Evolutionary conservation across 2,797 vertebrate genomes (phyloP).

Genomic region (Sebastiscus albofasciatus): DNA sequence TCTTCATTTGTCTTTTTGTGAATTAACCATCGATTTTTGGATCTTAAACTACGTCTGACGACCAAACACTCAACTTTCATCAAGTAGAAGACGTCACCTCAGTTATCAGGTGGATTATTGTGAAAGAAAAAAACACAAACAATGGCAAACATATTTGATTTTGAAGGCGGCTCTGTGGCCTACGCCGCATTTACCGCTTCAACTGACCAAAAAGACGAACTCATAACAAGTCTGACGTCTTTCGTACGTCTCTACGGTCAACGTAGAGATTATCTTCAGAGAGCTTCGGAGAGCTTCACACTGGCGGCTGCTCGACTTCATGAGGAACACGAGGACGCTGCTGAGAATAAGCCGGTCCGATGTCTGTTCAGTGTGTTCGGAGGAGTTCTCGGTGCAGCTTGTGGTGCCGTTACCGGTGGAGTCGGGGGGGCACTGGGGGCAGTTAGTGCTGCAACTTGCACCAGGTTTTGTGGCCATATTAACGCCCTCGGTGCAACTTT

Average conservation of each 20-base stretch:
- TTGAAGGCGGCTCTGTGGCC: not conserved
- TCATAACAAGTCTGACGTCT: not conserved
- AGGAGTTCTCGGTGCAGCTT: not conserved
- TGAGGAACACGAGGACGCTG: accelerated
- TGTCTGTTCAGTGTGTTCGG: not conserved
- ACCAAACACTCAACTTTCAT: not conserved
- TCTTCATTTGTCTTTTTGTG: not conserved
- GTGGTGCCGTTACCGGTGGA: not conserved
- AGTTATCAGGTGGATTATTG: not conserved
- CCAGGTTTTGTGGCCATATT: not conserved
- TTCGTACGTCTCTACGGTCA: not conserved
- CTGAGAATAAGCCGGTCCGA: accelerated
- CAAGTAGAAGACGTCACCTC: not conserved
- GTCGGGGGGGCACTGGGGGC: not conserved
- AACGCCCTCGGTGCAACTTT: not conserved
- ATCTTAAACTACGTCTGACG: not conserved
- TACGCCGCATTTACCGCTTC: accelerated
- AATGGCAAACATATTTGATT: not conserved
- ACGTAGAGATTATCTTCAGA: not conserved
- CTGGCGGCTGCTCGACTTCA: not conserved
- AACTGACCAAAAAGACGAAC: accelerated
- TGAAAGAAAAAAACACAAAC: not conserved
- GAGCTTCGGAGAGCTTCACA: not conserved
- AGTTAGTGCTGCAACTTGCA: not conserved
- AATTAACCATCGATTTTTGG: not conserved